Conservation (phyloP, 2,888 invertebrate species). For the Geophilus truncorum region DNA sequence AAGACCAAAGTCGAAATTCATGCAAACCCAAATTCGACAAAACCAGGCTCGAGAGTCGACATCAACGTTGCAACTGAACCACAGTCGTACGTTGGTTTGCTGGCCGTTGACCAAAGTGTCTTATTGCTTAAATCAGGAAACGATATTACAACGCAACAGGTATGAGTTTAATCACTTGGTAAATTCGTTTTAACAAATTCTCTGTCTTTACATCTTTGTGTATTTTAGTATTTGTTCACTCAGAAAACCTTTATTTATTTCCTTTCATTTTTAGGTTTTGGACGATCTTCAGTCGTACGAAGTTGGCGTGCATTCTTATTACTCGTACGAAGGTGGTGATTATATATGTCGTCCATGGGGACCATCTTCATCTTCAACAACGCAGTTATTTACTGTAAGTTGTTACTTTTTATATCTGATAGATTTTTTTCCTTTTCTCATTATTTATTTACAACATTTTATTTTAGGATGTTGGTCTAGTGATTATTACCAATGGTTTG, state of each 20-base stretch:
- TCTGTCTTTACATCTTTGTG: too few species aligned
- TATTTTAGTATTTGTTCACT: too few species aligned
- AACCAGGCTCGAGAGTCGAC: slow-evolving; percentile 46
- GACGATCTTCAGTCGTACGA: slow-evolving; percentile 39
- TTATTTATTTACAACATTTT: background rate
- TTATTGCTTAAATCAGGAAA: slow-evolving; percentile 52
- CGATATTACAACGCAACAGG: slow-evolving; percentile 51
- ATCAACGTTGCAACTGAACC: slow-evolving; percentile 50
- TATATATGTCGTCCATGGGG: slow-evolving; percentile 37
- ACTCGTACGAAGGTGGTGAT: background rate
- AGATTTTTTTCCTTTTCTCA: too few species aligned
- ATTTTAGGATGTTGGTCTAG: slow-evolving; percentile 68
- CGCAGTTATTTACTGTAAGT: slow-evolving; percentile 25
- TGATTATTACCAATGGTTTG: slow-evolving; percentile 68
- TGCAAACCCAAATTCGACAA: slow-evolving; percentile 42
- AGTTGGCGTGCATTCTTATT: slow-evolving; percentile 22
- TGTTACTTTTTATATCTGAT: background rate
- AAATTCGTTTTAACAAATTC: too few species aligned
- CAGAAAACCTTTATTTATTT: too few species aligned
- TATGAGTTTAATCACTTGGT: too few species aligned
- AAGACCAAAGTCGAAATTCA: slow-evolving; percentile 45
- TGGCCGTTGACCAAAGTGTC: slow-evolving; percentile 53
- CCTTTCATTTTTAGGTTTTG: too few species aligned
- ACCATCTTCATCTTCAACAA: slow-evolving; percentile 38
- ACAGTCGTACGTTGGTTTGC: slow-evolving; percentile 49